These are phyloP conservation scores for Argyrosomus regius DNA, from an alignment of 2,797 vertebrate species.

Conservation along the genomic window DNA sequence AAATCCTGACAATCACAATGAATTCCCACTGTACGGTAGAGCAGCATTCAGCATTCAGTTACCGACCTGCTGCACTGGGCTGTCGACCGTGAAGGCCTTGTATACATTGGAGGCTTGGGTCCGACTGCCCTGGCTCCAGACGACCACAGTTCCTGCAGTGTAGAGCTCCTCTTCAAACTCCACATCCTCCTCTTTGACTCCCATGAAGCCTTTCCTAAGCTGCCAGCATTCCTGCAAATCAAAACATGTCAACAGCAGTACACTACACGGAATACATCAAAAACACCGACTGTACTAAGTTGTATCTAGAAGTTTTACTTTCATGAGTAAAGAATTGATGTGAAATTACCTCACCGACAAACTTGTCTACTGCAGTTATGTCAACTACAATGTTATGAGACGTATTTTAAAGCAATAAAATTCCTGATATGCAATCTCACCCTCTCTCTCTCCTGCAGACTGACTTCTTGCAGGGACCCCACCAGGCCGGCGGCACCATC, in stretches of 20 bases:
- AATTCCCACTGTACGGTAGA: background rate
- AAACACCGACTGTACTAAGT: background rate
- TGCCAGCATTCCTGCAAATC: conserved; percentile 92
- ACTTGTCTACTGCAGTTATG: background rate
- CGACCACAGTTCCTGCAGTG: conserved; percentile 93
- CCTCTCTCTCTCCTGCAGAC: conserved; percentile 94
- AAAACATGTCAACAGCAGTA: conserved; percentile 8
- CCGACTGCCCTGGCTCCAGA: conserved; percentile 96
- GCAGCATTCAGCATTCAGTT: background rate
- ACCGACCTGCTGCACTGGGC: conserved; percentile 92
- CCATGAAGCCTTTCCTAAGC: conserved; percentile 90
- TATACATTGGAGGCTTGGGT: conserved; percentile 90
- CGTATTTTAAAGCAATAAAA: background rate
- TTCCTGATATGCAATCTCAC: conserved; percentile 73
- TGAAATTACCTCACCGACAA: background rate
- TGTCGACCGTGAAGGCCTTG: conserved; percentile 98
- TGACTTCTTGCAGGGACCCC: conserved; percentile 96
- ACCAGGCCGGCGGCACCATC: conserved; percentile 95
- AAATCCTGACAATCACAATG: background rate
- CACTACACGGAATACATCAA: background rate
- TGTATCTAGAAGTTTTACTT: background rate
- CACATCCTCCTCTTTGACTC: conserved; percentile 87
- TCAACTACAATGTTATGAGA: background rate
- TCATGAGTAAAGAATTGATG: background rate
- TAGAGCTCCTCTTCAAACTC: conserved; percentile 97